These are phyloP conservation scores for Ophiodon elongatus DNA, from an alignment of 2,113 vertebrate genomes.

Conservation along the genomic window DNA sequence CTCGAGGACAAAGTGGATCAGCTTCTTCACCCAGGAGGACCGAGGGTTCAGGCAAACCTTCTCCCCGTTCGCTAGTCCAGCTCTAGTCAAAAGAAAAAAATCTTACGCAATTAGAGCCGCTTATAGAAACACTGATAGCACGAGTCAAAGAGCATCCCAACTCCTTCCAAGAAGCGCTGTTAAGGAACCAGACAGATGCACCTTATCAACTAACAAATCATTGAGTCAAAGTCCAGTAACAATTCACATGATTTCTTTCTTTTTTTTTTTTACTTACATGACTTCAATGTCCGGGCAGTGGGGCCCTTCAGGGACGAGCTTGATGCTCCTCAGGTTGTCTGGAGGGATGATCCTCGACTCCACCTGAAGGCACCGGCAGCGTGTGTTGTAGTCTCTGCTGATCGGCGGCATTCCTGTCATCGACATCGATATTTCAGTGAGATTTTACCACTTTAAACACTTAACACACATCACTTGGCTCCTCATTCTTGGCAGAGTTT, in stretches of 20 bases:
- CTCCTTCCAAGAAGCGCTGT: background rate
- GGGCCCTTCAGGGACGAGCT: conserved; percentile 75
- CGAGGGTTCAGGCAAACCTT: conserved; percentile 81
- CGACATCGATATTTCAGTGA: conserved; percentile 8
- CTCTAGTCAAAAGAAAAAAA: conserved; percentile 58
- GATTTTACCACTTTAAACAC: background rate
- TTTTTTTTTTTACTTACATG: conserved; percentile 74
- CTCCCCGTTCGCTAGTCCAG: conserved; percentile 73
- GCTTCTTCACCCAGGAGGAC: conserved; percentile 80
- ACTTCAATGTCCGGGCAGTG: conserved; percentile 80
- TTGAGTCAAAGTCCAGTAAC: no score
- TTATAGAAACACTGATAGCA: background rate
- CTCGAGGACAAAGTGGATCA: conserved; percentile 76
- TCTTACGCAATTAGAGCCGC: background rate
- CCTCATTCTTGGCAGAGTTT: background rate
- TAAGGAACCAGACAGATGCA: background rate
- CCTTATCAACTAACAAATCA: no score
- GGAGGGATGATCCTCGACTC: conserved; percentile 83
- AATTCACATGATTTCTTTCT: background rate
- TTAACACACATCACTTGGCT: fast-evolving
- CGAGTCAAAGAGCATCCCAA: background rate
- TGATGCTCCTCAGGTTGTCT: conserved; percentile 76
- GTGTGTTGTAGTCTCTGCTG: conserved; percentile 75
- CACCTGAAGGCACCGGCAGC: conserved; percentile 78
- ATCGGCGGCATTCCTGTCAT: conserved; percentile 77